Conservation (phyloP, 2,797 vertebrate genomes). For the Acanthurus tractus region DNA sequence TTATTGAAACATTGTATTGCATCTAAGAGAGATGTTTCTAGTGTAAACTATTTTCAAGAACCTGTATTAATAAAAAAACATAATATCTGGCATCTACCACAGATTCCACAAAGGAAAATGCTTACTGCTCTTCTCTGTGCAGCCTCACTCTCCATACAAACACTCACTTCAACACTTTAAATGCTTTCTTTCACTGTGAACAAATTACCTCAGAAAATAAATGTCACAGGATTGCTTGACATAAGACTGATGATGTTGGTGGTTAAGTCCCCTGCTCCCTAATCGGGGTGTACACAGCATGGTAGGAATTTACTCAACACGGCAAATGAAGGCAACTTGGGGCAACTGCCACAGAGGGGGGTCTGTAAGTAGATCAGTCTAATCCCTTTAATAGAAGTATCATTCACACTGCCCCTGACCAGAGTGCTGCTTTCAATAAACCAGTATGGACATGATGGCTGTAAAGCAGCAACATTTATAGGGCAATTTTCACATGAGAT, state of each 20-base stretch:
- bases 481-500: too few species aligned
- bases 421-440: constrained; percentile 64
- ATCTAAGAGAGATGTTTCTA: constrained; percentile 6
- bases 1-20: constrained; percentile 1
- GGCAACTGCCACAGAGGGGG: constrained; percentile 83
- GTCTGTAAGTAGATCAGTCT: constrained; percentile 85
- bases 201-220: constrained; percentile 65
- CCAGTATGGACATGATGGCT: constrained; percentile 54
- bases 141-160: constrained; percentile 31
- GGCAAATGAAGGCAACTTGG: constrained; percentile 84
- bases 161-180: constrained; percentile 50
- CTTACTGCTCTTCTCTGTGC: not conserved
- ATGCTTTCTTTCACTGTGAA: constrained; percentile 57
- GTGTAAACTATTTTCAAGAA: constrained; percentile 16
- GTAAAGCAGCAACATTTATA: constrained; percentile 25
- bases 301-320: constrained; percentile 82
- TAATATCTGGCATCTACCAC: constrained; percentile 1
- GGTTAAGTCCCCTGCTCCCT: constrained; percentile 77
- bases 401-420: constrained; percentile 79
- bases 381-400: constrained; percentile 87
- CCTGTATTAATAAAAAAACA: not conserved
- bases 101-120: constrained; percentile 11
- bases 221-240: constrained; percentile 73
- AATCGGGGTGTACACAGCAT: constrained; percentile 81
- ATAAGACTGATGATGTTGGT: constrained; percentile 74